Conservation (phyloP, 2,797 vertebrate genomes). For the Rhabdophis nuchalis region DNA sequence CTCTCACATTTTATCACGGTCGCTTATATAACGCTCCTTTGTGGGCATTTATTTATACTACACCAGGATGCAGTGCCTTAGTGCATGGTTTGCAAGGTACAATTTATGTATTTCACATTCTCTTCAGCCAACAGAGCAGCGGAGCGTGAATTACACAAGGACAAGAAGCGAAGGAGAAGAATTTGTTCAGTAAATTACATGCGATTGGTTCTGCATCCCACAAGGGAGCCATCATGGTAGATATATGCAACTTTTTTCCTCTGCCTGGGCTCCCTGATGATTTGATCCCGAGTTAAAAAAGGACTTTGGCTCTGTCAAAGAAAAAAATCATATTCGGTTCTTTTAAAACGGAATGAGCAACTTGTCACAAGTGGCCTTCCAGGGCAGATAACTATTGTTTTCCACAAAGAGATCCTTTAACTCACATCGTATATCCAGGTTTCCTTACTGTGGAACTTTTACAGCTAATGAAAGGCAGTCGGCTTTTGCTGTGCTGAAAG, state of each 20-base stretch:
- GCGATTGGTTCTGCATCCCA: rapidly evolving
- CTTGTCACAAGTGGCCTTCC: background rate
- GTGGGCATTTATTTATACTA: conserved; percentile 21
- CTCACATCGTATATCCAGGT: background rate
- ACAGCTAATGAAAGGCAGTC: background rate
- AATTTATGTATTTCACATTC: background rate
- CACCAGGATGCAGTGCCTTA: background rate
- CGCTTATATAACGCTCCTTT: conserved; percentile 12
- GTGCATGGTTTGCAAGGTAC: background rate
- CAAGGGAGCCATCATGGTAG: background rate
- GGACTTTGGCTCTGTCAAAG: background rate
- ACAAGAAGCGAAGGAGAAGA: background rate
- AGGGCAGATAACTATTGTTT: background rate
- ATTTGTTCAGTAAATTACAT: rapidly evolving
- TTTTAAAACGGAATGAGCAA: background rate
- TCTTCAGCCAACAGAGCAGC: background rate
- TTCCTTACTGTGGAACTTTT: background rate
- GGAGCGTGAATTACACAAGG: background rate
- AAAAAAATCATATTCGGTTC: rapidly evolving
- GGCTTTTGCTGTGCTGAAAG: background rate
- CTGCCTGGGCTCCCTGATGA: background rate
- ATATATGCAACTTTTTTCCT: too few relatives aligned
- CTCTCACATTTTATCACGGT: background rate
- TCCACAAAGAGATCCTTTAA: background rate
- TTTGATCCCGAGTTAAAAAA: rapidly evolving